Percentiles rank a stretch among this genome's conserved stretches.
phyloP scores from a whole-genome alignment of 1,140 invertebrate genomes.

The Caenorhabditis inopinata region DNA sequence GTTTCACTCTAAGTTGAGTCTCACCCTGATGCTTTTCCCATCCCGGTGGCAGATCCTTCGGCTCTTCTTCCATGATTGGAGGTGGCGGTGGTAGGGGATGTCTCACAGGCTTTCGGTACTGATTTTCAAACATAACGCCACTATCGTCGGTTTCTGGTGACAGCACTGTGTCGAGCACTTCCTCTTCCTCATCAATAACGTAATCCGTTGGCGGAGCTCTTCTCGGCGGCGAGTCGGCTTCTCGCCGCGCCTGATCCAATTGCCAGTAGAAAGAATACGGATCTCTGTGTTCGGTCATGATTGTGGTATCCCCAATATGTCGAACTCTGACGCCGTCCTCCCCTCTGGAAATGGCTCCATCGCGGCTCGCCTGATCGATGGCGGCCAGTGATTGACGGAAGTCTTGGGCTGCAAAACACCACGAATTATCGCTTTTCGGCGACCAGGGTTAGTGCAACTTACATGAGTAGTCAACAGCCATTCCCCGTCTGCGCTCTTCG shows the following conservation, averaged over 20 bases:
- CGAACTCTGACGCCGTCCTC: slow-evolving; percentile 38
- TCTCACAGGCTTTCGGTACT: slow-evolving; percentile 58
- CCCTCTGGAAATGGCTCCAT: slow-evolving; percentile 29
- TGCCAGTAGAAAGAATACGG: slow-evolving; percentile 67
- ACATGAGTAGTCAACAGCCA: slow-evolving; percentile 48
- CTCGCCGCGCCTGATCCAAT: slow-evolving; percentile 59
- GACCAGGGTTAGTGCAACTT: not conserved
- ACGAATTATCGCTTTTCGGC: slow-evolving; percentile 1
- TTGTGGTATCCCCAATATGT: slow-evolving; percentile 59
- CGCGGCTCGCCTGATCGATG: slow-evolving; percentile 51
- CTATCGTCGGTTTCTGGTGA: slow-evolving; percentile 63
- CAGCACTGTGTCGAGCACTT: slow-evolving; percentile 50
- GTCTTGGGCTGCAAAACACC: slow-evolving; percentile 33
- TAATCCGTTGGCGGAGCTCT: slow-evolving; percentile 52
- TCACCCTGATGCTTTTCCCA: slow-evolving; percentile 64
- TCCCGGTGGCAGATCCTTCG: slow-evolving; percentile 54
- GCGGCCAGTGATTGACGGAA: slow-evolving; percentile 52
- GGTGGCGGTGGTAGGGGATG: slow-evolving; percentile 35
- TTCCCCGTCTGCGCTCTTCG: slow-evolving; percentile 15
- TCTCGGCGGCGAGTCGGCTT: slow-evolving; percentile 44
- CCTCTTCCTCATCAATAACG: slow-evolving; percentile 58
- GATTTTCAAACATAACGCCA: slow-evolving; percentile 61
- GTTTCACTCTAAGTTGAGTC: not conserved
- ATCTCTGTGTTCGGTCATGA: slow-evolving; percentile 65
- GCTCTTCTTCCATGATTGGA: slow-evolving; percentile 48